A percentile compares a stretch with the other conserved stretches of the same genome.
Conservation (phyloP, 2,888 invertebrate genomes). For the Conchocele bisecta region DNA sequence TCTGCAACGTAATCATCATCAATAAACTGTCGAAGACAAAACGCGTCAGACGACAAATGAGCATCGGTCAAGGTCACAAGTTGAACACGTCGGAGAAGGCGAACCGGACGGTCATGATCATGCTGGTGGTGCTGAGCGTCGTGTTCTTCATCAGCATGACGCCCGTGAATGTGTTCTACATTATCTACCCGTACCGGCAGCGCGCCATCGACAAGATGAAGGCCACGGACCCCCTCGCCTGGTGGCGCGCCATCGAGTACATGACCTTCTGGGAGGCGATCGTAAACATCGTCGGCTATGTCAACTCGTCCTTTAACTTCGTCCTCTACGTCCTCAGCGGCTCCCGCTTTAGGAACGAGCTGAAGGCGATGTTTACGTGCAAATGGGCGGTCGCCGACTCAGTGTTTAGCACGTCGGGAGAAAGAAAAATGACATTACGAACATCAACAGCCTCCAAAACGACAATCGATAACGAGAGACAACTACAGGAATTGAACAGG, state of each 20-base stretch:
- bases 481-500: no score
- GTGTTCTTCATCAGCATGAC: slow-evolving; percentile 62
- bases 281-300: slow-evolving; percentile 63
- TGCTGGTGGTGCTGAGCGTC: slow-evolving; percentile 59
- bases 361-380: slow-evolving; percentile 52
- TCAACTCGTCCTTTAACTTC: slow-evolving; percentile 69
- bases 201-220: no score
- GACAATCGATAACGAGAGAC: no score
- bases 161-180: slow-evolving; percentile 51
- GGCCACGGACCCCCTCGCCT: neutral
- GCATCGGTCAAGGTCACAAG: neutral
- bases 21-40: neutral
- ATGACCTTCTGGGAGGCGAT: slow-evolving; percentile 53
- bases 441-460: no score
- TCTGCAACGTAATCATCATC: neutral
- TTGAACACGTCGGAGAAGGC: neutral
- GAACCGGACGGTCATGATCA: slow-evolving; percentile 18
- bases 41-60: slow-evolving; percentile 3
- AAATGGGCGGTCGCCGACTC: neutral
- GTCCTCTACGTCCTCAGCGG: slow-evolving; percentile 70
- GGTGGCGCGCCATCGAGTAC: neutral
- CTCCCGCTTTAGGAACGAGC: slow-evolving; percentile 64
- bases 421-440: no score
- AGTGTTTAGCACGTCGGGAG: no score
- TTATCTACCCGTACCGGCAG: slow-evolving; percentile 37